A percentile compares a stretch with the other conserved stretches of the same genome.
Evolutionary conservation across 1,140 invertebrate genomes (phyloP).

Genomic region (Gryllus bimaculatus): DNA sequence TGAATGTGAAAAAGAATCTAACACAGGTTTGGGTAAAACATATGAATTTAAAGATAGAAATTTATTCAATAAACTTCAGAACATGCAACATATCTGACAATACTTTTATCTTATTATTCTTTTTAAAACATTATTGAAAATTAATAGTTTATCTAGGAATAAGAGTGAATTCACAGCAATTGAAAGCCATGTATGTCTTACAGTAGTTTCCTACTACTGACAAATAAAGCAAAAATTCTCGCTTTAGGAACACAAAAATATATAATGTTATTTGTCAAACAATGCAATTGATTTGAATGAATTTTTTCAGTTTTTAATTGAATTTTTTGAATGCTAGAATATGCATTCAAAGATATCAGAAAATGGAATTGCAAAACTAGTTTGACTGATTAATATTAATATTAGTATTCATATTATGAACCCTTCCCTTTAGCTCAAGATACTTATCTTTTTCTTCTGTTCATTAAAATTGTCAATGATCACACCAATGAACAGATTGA

Average conservation of each 20-base stretch:
- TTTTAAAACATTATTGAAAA: background rate
- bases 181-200: background rate
- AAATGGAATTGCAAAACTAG: conserved; percentile 10
- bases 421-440: conserved; percentile 17
- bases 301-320: no score
- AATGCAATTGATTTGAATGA: no score
- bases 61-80: background rate
- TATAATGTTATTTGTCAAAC: no score
- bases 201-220: background rate
- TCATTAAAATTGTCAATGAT: conserved; percentile 99
- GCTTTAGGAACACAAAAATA: no score
- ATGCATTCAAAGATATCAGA: background rate
- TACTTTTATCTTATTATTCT: background rate
- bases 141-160: background rate
- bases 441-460: conserved; percentile 90
- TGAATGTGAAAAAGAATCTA: background rate
- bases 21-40: background rate
- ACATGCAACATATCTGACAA: background rate
- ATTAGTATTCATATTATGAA: background rate
- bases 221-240: no score
- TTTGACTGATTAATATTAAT: conserved; percentile 2
- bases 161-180: background rate
- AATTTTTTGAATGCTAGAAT: no score
- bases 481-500: conserved; percentile 96
- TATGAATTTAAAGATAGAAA: background rate